phyloP scores from a whole-genome alignment of 2,888 invertebrate species.

The Julus scanicus region DNA sequence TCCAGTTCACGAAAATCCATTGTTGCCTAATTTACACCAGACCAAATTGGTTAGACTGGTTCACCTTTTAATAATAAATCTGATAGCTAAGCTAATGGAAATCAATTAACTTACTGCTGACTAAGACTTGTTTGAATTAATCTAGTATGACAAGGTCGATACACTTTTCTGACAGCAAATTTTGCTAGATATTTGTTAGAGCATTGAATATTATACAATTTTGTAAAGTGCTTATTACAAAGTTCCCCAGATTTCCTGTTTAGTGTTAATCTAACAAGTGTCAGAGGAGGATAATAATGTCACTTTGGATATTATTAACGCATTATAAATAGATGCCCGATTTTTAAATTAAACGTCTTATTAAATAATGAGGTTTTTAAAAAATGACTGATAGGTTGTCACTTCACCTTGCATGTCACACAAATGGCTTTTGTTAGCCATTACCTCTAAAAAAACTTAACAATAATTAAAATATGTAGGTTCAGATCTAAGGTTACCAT shows the following conservation, averaged over 20 bases:
- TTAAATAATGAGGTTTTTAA: not conserved
- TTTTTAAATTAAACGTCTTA: not conserved
- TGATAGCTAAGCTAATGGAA: not conserved
- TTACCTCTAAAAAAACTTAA: not conserved
- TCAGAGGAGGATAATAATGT: not conserved
- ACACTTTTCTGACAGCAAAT: not conserved
- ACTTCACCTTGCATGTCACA: not conserved
- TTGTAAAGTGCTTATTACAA: not conserved
- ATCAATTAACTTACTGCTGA: conserved; percentile 29
- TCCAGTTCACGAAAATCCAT: not conserved
- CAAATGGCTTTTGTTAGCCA: not conserved
- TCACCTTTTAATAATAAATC: conserved; percentile 23
- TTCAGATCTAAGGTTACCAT: not conserved
- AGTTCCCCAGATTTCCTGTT: not conserved
- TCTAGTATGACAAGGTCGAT: not conserved
- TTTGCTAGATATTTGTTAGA: not conserved
- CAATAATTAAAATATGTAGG: not conserved
- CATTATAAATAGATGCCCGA: not conserved
- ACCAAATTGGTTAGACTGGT: not conserved
- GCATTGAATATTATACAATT: not conserved
- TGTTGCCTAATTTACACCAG: not conserved
- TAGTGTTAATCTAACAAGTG: not conserved
- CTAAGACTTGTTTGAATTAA: conserved; percentile 36
- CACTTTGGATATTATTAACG: not conserved
- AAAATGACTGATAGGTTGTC: not conserved